Evolutionary conservation across 2,113 vertebrate genomes (phyloP).

Genomic region (Micromys minutus): DNA sequence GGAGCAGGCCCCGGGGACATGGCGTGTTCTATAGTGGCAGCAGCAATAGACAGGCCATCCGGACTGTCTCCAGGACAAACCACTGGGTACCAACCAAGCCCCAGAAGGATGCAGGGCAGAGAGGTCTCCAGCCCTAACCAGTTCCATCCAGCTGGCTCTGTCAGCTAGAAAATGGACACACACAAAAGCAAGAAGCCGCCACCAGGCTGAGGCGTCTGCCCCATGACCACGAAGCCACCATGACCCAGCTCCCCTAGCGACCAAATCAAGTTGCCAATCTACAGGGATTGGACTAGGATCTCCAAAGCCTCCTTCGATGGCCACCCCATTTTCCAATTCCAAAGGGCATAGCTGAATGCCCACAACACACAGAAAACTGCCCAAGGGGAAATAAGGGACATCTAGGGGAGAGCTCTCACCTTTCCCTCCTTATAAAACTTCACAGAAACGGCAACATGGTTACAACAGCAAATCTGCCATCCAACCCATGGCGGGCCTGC

Average conservation of each 20-base stretch:
- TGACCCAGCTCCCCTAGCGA: accelerated
- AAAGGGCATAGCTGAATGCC: constrained; percentile 60
- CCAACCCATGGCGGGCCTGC: accelerated
- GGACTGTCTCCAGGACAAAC: accelerated
- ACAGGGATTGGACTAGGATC: neutral
- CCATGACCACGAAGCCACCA: neutral
- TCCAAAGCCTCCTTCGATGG: neutral
- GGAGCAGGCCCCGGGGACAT: accelerated
- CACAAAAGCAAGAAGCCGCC: neutral
- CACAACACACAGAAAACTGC: neutral
- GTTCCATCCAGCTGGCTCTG: neutral
- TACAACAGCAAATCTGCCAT: accelerated
- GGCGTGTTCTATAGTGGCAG: accelerated
- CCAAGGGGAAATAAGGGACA: neutral
- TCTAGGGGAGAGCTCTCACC: accelerated
- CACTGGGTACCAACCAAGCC: accelerated
- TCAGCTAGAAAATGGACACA: accelerated
- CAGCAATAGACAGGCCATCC: accelerated
- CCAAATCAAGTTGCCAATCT: accelerated
- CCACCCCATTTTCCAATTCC: constrained; percentile 50
- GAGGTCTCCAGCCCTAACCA: neutral
- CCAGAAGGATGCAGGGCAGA: neutral
- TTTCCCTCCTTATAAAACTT: neutral
- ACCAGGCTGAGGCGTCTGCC: neutral
- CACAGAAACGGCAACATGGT: neutral